phyloP scores from a whole-genome alignment of 2,113 vertebrate genomes.

The Heterotilapia buettikoferi region DNA sequence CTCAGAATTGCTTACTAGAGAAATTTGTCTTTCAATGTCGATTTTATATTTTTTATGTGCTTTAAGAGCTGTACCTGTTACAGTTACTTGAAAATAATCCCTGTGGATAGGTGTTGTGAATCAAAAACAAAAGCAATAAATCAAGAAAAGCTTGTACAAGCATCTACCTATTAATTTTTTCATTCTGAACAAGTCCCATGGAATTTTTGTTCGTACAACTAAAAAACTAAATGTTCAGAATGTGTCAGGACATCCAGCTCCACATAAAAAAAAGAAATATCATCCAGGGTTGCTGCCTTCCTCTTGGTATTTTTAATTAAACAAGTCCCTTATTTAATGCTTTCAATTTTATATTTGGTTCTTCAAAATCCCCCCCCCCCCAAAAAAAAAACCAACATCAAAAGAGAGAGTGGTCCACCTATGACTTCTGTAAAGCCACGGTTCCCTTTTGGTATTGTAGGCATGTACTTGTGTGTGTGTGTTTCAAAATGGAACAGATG shows the following conservation, averaged over 20 bases:
- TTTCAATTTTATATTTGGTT: not conserved
- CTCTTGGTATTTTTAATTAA: not conserved
- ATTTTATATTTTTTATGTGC: constrained; percentile 82
- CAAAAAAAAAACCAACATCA: rapidly evolving
- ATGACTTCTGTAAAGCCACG: not conserved
- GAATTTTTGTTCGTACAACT: not conserved
- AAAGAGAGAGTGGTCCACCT: not conserved
- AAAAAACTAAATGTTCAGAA: not conserved
- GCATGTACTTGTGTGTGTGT: not conserved
- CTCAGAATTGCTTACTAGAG: constrained; percentile 97
- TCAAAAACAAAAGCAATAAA: constrained; percentile 18
- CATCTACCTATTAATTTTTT: not conserved
- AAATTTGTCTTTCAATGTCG: constrained; percentile 96
- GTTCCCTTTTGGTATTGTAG: not conserved
- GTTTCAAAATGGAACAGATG: not conserved
- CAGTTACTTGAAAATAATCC: constrained; percentile 75
- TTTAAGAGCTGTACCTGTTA: constrained; percentile 84
- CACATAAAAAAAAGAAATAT: not conserved
- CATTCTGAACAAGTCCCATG: too few relatives aligned
- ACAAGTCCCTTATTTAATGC: not conserved
- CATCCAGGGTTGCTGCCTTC: not conserved
- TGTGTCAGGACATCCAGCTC: not conserved
- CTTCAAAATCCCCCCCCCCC: too few relatives aligned
- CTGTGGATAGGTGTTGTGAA: not conserved
- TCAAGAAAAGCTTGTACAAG: not conserved